These are phyloP conservation scores for Nephrotoma guestfalica DNA, from an alignment of 2,888 invertebrate species.

Conservation along the genomic window DNA sequence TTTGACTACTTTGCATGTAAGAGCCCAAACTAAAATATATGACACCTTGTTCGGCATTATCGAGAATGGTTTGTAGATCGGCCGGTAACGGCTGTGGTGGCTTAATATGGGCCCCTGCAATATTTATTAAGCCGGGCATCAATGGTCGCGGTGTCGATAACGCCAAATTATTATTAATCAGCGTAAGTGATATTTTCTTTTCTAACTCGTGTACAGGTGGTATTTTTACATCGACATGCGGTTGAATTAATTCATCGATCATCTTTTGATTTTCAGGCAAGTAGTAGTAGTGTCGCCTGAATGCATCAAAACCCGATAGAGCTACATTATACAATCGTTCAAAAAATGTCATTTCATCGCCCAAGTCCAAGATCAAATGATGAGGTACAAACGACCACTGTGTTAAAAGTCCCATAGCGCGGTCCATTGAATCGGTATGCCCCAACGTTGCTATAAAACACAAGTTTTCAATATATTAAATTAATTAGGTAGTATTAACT, in stretches of 20 bases:
- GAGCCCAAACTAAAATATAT: constrained; percentile 37
- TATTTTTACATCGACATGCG: constrained; percentile 18
- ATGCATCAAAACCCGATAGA: constrained; percentile 22
- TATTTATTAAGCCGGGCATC: constrained; percentile 27
- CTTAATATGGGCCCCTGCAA: constrained; percentile 29
- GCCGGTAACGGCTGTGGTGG: constrained; percentile 23
- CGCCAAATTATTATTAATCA: constrained; percentile 38
- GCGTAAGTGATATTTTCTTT: constrained; percentile 33
- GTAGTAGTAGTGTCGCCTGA: constrained; percentile 24
- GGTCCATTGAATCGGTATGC: constrained; percentile 31
- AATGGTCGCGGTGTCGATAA: constrained; percentile 34
- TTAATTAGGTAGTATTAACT: neutral
- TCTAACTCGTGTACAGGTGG: constrained; percentile 34
- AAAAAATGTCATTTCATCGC: constrained; percentile 29
- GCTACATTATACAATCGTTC: constrained; percentile 29
- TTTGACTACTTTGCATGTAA: constrained; percentile 29
- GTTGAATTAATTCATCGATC: constrained; percentile 1
- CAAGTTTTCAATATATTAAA: neutral
- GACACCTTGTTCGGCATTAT: constrained; percentile 30
- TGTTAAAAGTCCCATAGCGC: constrained; percentile 28
- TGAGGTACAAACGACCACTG: constrained; percentile 30
- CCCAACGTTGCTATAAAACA: constrained; percentile 25
- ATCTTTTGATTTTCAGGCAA: constrained; percentile 26
- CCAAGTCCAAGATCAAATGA: constrained; percentile 22
- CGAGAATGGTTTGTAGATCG: constrained; percentile 26